Evolutionary conservation across 2,888 invertebrate species (phyloP).

Genomic region (Aleiodes alternator): DNA sequence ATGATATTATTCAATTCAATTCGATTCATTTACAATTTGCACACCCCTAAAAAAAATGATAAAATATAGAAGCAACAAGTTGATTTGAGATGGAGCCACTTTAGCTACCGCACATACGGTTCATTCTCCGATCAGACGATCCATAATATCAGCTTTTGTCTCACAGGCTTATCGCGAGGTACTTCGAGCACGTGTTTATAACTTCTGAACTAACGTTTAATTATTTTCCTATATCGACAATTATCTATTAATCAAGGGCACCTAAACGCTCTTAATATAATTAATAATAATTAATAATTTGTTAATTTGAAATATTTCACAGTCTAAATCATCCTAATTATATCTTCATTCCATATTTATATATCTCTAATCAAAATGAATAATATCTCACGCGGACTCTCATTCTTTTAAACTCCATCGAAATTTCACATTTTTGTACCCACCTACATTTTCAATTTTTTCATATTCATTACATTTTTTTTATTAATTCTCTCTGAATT

Average conservation of each 20-base stretch:
- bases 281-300: background rate
- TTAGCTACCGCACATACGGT: background rate
- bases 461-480: conserved; percentile 1
- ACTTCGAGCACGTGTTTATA: conserved; percentile 40
- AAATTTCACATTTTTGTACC: conserved; percentile 16
- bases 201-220: conserved; percentile 29
- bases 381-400: background rate
- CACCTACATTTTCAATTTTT: background rate
- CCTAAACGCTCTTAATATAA: conserved; percentile 6
- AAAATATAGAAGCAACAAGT: conserved; percentile 25
- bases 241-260: conserved; percentile 24
- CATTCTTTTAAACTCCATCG: background rate
- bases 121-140: conserved; percentile 23
- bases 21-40: no score
- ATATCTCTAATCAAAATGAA: no score
- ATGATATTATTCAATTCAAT: no score
- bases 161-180: conserved; percentile 41
- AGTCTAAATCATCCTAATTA: background rate
- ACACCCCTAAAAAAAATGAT: no score
- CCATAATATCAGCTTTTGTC: conserved; percentile 29
- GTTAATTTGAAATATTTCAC: background rate
- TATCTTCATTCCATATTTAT: background rate
- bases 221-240: conserved; percentile 31
- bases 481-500: no score
- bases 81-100: conserved; percentile 20